Base-by-base conservation (phyloP, 2,888 invertebrate genomes). In the Hypercompe scribonia region DNA sequence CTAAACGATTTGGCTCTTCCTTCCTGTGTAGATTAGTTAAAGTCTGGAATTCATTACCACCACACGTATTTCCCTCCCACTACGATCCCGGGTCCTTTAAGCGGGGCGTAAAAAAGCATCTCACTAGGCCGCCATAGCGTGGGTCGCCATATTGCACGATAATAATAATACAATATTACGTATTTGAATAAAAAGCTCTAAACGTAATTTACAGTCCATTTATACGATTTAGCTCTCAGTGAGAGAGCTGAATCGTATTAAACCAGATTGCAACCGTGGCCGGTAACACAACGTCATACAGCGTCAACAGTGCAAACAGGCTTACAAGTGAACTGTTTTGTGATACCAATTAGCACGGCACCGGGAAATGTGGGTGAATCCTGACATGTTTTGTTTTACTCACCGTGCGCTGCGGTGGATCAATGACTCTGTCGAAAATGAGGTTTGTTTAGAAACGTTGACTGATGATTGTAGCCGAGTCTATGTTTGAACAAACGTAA, bases 251-350 rank as follows among this genome's bases (percentile, higher is more conserved):
- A 24, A 63, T 28, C 13, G 18, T 7, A 54, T 50, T 2, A 54
- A 24, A 15, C 0, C 64, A 46, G 36, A 64, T 72, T 68, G 50
- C 54, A 71, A 54, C 64, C 36, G 68, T 36, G 39, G 31, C 28
- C 2, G 7, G 18, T 31, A 42, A 64, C 34, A 65, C 28, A 65
- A 33, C 58, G 61, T 68, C 58, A 50, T 34, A 24, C 63, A 46
- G 39, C n/a, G 33, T 46, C 46, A 46, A 46, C 39, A 33, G 68
- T 46, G 34, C 64, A 72, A 72, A 68, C 58, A 64, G 46, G 58
- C 54, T 36, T 28, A 18, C 66, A 66, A 71, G 42, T 71, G 54
- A 64, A 50, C 42, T 63, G 46, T 63, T 61, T 67, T 68, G 63
- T 71, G 66, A 36, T 46, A 64, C 13, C 46, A 64, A 46, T 64